Conservation (phyloP, 2,113 vertebrate species). For the Lasiurus borealis region DNA sequence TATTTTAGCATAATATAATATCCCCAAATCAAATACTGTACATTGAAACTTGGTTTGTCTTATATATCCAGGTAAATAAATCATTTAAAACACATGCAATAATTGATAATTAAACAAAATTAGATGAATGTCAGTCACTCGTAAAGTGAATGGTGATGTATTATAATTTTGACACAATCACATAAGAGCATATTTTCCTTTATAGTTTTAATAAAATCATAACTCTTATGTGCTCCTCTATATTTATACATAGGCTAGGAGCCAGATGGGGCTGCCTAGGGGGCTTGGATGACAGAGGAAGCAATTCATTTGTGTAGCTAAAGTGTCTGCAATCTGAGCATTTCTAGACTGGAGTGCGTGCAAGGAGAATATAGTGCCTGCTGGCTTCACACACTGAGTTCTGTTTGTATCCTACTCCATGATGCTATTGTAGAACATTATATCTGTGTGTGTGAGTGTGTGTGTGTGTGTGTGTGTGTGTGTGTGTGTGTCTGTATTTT, state of each 20-base stretch:
- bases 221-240: not conserved
- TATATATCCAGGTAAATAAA: not conserved
- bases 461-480: too few relatives aligned
- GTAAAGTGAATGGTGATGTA: not conserved
- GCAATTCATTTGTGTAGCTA: conserved; percentile 54
- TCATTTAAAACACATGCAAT: conserved; percentile 1
- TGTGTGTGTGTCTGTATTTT: too few relatives aligned
- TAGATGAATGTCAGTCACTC: not conserved
- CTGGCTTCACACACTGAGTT: conserved; percentile 20
- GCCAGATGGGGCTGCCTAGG: conserved; percentile 36
- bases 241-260: conserved; percentile 34
- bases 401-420: not conserved
- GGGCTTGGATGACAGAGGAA: not conserved
- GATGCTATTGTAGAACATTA: not conserved
- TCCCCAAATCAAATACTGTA: not conserved
- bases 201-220: not conserved
- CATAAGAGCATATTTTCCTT: not conserved
- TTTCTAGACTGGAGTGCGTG: conserved; percentile 54
- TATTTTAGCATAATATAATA: not conserved
- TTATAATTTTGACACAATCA: conserved; percentile 37
- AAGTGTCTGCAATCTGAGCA: not conserved
- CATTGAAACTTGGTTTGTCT: conserved; percentile 17
- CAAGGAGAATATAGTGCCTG: conserved; percentile 13
- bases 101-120: not conserved
- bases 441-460: not conserved